A percentile compares a stretch with the other conserved stretches of the same genome.
Conservation (phyloP, 2,888 invertebrate genomes). For the Dusona sp. region DNA sequence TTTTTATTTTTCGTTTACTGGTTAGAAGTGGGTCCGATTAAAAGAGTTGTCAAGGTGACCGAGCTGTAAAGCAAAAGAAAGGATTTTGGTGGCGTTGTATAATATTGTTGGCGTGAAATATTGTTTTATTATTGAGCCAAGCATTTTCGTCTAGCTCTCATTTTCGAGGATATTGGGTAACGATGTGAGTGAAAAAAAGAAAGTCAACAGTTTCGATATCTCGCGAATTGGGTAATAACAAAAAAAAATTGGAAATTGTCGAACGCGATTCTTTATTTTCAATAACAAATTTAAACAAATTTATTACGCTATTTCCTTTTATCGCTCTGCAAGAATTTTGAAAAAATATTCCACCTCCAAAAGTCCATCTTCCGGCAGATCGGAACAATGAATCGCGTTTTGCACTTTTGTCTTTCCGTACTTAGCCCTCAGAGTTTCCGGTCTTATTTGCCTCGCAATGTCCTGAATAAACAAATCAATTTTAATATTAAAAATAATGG, state of each 20-base stretch:
- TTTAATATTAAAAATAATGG: background rate
- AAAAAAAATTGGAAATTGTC: background rate
- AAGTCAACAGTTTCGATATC: background rate
- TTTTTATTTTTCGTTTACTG: no score
- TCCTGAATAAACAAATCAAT: slow-evolving; percentile 86
- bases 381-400: slow-evolving; percentile 97
- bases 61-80: background rate
- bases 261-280: background rate
- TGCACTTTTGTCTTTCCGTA: slow-evolving; percentile 93
- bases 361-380: slow-evolving; percentile 94
- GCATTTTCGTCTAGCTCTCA: background rate
- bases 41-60: no score
- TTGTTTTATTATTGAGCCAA: background rate
- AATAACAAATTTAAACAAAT: background rate
- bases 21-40: no score
- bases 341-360: slow-evolving; percentile 94
- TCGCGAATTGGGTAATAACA: background rate
- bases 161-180: background rate
- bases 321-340: slow-evolving; percentile 86
- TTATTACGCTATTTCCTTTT: background rate
- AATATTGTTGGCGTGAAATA: background rate
- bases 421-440: slow-evolving; percentile 93
- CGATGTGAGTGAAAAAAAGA: background rate
- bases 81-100: background rate
- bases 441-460: slow-evolving; percentile 93